Evolutionary conservation across 2,888 invertebrate genomes (phyloP), one percentile per base, ranked within the genome.

Genomic region (Crematogaster levior): DNA sequence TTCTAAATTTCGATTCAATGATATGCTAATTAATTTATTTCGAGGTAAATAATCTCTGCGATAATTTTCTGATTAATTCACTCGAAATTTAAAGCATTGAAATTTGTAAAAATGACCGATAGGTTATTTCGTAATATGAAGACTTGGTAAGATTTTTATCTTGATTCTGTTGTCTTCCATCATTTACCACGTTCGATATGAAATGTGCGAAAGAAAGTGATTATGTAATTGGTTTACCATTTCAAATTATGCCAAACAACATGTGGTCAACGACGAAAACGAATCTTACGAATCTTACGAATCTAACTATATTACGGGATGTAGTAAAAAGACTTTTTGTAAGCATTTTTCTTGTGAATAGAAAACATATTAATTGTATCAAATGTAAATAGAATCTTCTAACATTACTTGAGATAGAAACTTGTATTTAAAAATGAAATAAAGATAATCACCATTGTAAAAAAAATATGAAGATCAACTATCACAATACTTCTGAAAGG

Each of bases 311-410:
- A 15, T 46, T 34, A 51, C 2, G 48, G 30, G 12, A 75, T 10
- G 43, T 43, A 43, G 10, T 65, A 56, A 77, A 61, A 63, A 81
- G 63, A 81, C 40, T 63, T 61, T 21, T 34, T 56, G 24, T 65
- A 63, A 74, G 56, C 53, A 63, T 48, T 81, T 48, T 37, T 48
- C 34, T 37, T 66, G 77, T 66, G 66, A 70, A 68, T 82, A 66
- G 82, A 79, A 58, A 68, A 70, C 34, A 34, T 53, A 34, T 80
- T 79, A 74, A 51, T 73, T 86, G 73, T 83, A 85, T 85, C 77
- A 84, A 89, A 81, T 89, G 87, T 89, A 89, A 86, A 89, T 89
- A 89, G 86, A 80, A 15, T 58, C 82, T 84, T 80, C 81, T 83
- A 73, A 81, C 51, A 74, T 74, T 58, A 81, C 37, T 72, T 60